Evolutionary conservation across 2,113 vertebrate species (phyloP).

Genomic region (Melanotaenia duboulayi): DNA sequence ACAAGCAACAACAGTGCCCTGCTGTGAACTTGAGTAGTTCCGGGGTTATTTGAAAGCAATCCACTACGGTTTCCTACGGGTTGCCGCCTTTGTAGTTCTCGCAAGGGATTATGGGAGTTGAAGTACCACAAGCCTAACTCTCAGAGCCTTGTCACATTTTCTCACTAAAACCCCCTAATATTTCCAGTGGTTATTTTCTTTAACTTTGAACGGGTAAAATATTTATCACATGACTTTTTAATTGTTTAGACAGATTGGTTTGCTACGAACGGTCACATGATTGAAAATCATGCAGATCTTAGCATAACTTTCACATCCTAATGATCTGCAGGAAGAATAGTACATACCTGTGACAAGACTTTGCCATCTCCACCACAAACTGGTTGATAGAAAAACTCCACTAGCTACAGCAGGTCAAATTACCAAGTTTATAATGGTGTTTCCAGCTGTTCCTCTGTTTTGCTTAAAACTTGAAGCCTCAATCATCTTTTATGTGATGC

Average conservation of each 20-base stretch:
- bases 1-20: too few relatives aligned
- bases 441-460: too few relatives aligned
- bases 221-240: too few relatives aligned
- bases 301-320: neutral
- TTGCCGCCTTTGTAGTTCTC: neutral
- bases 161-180: neutral
- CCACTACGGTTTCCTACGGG: neutral
- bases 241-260: too few relatives aligned
- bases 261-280: neutral
- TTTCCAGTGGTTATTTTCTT: neutral
- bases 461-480: too few relatives aligned
- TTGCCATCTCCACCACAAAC: neutral
- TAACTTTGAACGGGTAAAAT: neutral
- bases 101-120: conserved; percentile 4
- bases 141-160: neutral
- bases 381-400: too few relatives aligned
- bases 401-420: too few relatives aligned
- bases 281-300: neutral
- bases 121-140: neutral
- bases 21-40: neutral
- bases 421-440: too few relatives aligned
- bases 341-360: neutral
- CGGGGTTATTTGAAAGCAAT: neutral
- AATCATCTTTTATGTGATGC: too few relatives aligned
- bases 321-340: neutral